Conservation (phyloP, 30 jellyfish, hydroid and myxozoan species). For the Aurelia sp. region DNA sequence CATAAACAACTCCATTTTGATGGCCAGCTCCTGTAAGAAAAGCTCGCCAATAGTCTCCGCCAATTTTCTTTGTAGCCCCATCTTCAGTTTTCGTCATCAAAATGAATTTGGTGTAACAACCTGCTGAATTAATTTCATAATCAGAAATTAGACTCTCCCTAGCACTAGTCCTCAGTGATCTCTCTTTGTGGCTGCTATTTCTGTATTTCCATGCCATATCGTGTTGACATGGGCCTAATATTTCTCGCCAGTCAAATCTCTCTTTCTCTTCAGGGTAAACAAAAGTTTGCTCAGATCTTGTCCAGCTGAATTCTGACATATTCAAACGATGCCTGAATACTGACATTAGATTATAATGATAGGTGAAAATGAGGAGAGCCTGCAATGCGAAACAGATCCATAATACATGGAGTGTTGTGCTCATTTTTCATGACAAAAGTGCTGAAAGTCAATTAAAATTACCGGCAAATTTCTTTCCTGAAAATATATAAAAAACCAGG, state of each 20-base stretch:
- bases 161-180: constrained; percentile 26
- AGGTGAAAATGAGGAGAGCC: no score
- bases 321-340: no score
- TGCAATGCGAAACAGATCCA: no score
- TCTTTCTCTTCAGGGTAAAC: constrained; percentile 49
- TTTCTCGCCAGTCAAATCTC: constrained; percentile 50
- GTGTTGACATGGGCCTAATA: constrained; percentile 37
- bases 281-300: neutral
- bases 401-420: no score
- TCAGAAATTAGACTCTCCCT: neutral
- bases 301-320: no score
- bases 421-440: no score
- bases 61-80: constrained; percentile 36
- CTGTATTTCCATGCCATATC: constrained; percentile 36
- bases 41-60: constrained; percentile 76
- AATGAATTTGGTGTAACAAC: constrained; percentile 25
- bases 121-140: constrained; percentile 14
- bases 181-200: neutral
- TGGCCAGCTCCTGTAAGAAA: constrained; percentile 29
- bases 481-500: no score
- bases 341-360: no score
- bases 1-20: constrained; percentile 34
- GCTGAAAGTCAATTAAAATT: no score
- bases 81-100: constrained; percentile 20
- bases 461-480: no score